These are phyloP conservation scores for Pseudobourletiella spinata DNA, from an alignment of 1,140 invertebrate species.

Conservation along the genomic window DNA sequence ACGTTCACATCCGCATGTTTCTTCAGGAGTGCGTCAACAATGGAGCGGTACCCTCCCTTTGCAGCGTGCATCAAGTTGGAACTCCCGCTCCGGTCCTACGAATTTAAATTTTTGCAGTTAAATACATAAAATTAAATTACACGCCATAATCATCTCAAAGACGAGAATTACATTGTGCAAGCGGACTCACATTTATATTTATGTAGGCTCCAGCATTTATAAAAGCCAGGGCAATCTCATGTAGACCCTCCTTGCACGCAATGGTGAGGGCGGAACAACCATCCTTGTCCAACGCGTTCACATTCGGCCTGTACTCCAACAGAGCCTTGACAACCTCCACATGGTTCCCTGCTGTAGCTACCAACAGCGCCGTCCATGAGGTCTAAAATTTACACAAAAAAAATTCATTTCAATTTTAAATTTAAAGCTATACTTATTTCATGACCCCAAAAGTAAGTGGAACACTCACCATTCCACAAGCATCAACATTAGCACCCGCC, in stretches of 20 bases:
- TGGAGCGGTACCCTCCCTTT: slow-evolving; percentile 82
- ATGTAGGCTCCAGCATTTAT: slow-evolving; percentile 81
- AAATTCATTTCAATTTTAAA: too few species aligned
- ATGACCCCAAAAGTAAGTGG: too few species aligned
- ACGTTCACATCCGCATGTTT: slow-evolving; percentile 96
- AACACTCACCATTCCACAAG: slow-evolving; percentile 79
- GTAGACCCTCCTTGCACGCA: slow-evolving; percentile 83
- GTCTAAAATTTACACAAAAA: too few species aligned
- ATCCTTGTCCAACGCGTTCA: slow-evolving; percentile 91
- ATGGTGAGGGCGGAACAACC: slow-evolving; percentile 88
- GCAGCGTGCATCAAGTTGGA: slow-evolving; percentile 94
- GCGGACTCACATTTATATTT: too few species aligned
- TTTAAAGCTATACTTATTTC: too few species aligned
- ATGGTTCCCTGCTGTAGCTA: slow-evolving; percentile 83
- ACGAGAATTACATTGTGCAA: too few species aligned
- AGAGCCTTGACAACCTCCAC: slow-evolving; percentile 77
- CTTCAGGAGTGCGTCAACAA: slow-evolving; percentile 87
- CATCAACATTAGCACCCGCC: slow-evolving; percentile 74
- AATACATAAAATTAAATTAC: too few species aligned
- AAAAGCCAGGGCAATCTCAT: slow-evolving; percentile 80
- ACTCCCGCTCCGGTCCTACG: slow-evolving; percentile 83
- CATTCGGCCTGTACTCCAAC: slow-evolving; percentile 83
- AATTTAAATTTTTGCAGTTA: too few species aligned
- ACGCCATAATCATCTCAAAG: too few species aligned
- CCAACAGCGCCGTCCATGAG: slow-evolving; percentile 88